Percentiles rank a stretch among this genome's conserved stretches.
phyloP scores from a whole-genome alignment of 2,113 vertebrate species.

The Megatriorchis doriae region DNA sequence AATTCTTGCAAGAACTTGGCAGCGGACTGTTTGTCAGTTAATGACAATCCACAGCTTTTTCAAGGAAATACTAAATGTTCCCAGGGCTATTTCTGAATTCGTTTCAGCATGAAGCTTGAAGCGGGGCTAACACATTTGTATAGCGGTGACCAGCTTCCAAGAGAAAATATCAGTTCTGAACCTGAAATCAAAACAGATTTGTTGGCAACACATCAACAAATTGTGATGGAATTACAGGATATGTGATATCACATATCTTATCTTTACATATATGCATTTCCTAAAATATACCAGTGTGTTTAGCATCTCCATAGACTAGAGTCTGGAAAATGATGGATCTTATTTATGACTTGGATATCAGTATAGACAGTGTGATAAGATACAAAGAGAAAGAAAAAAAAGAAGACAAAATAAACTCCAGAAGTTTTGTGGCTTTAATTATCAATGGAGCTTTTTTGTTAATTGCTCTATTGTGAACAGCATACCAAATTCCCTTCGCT shows the following conservation, averaged over 20 bases:
- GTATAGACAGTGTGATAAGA: not conserved
- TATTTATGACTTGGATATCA: not conserved
- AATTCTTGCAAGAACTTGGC: conserved; percentile 77
- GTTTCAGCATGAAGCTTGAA: conserved; percentile 44
- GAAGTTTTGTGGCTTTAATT: not conserved
- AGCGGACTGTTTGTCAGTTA: conserved; percentile 74
- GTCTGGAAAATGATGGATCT: not conserved
- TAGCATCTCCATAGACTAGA: not conserved
- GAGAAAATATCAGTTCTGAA: conserved; percentile 36
- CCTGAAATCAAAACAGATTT: conserved; percentile 42
- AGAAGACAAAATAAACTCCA: fast-evolving
- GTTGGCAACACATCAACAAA: conserved; percentile 55
- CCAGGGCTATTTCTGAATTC: conserved; percentile 55
- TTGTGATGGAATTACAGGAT: conserved; percentile 15
- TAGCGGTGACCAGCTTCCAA: not conserved
- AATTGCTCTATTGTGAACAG: not conserved
- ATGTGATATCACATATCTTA: conserved; percentile 18
- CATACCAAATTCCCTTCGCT: not conserved
- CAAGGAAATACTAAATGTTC: conserved; percentile 72
- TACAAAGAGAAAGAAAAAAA: not conserved
- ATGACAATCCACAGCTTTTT: conserved; percentile 76
- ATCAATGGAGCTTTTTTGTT: not conserved
- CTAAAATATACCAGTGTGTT: not conserved
- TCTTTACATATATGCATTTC: conserved; percentile 29
- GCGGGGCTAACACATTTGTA: conserved; percentile 12